Percentiles rank a stretch among this genome's conserved stretches.
phyloP scores from a whole-genome alignment of 2,888 invertebrate genomes.

The Melitaea athalia region DNA sequence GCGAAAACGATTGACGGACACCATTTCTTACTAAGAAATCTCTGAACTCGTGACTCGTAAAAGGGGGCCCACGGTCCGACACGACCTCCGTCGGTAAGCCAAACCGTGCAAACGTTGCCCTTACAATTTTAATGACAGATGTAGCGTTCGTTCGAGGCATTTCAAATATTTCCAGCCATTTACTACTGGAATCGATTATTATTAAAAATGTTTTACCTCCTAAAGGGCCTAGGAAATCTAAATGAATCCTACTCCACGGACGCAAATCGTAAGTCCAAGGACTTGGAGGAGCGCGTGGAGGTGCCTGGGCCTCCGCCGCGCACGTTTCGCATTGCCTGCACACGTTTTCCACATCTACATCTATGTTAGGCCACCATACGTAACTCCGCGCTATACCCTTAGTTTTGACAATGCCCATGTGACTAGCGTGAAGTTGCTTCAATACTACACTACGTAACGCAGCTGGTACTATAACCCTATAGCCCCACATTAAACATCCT shows the following conservation, averaged over 20 bases:
- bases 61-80: constrained; percentile 39
- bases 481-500: constrained; percentile 1
- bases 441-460: neutral
- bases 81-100: constrained; percentile 40
- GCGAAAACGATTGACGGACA: constrained; percentile 37
- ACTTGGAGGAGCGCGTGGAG: constrained; percentile 32
- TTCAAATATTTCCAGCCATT: constrained; percentile 40
- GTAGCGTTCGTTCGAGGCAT: constrained; percentile 29
- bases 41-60: constrained; percentile 34
- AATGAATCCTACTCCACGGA: constrained; percentile 41
- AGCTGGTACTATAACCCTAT: constrained; percentile 1
- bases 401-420: constrained; percentile 2
- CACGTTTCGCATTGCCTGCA: constrained; percentile 35
- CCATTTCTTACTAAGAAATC: constrained; percentile 34
- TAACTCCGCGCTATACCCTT: constrained; percentile 6
- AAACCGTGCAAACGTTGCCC: constrained; percentile 16
- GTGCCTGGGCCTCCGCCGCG: constrained; percentile 40
- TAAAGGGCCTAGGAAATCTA: constrained; percentile 40
- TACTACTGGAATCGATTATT: constrained; percentile 23
- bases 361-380: constrained; percentile 5
- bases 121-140: constrained; percentile 19
- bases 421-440: neutral
- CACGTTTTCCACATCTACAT: neutral
- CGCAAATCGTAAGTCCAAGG: constrained; percentile 36
- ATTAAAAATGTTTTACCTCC: constrained; percentile 27